Evolutionary conservation across 2,888 invertebrate species (phyloP), one percentile per base, ranked within the genome.

Genomic region (Ochropleura leucogaster): DNA sequence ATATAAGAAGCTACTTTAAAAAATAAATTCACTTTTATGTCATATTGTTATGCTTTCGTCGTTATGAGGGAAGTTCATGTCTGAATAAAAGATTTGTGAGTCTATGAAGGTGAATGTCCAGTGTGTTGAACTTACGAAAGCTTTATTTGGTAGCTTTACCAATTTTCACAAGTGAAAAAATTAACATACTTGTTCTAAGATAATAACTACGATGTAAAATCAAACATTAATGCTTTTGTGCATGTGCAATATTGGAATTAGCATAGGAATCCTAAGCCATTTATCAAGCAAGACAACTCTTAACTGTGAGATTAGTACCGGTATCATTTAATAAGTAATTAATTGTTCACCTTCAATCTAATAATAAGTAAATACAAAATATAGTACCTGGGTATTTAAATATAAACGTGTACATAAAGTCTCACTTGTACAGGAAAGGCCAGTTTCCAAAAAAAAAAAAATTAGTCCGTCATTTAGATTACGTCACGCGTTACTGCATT

Each of bases 181-280:
- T n/a, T n/a, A n/a, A n/a, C 47, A 49, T 20, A n/a, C 0, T 69
- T 42, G 6, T 44, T 49, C 20, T 14, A 53, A 14, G 42, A 20
- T 12, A 42, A 59, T 55, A n/a, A 20, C 12, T 57, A 65, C 12
- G 90, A 89, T 86, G 89, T 89, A 91, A 88, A 90, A 87, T 85
- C 83, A 81, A 77, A 81, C 82, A 47, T 63, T 71, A 79, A 76
- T 66, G 83, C 72, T 74, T 79, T 65, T 82, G 85, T 79, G 79
- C 79, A 82, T 78, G 84, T 80, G 80, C 81, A 82, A 85, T 85
- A 83, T 85, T n/a, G 84, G 47, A 91, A 96, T 95, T 95, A 93
- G 91, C 96, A 95, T 96, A 93, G 91, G 92, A 91, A 94, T 94
- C 92, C 82, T 72, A 74, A 64, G 79, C 88, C 89, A 90, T 94